Base-by-base conservation (phyloP, 1,140 invertebrate genomes). In the Ceratosolen fusciceps region DNA sequence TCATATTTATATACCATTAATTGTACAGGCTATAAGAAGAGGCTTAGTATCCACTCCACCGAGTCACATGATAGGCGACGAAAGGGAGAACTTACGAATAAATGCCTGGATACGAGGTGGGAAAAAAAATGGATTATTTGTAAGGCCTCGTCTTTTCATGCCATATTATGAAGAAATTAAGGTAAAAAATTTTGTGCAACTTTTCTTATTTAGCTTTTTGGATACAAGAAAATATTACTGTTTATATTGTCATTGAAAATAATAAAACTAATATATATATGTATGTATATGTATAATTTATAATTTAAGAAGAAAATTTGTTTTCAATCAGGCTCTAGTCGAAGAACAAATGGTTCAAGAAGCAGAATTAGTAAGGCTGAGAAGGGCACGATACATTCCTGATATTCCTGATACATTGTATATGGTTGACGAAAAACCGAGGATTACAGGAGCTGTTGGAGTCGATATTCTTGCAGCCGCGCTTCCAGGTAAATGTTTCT, bases 101-200 rank as follows among this genome's bases (percentile, higher is more conserved):
- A 95, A 96, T 85, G 95, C 96, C 37, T 98, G 96, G 97, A 94
- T 96, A 82, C 92, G 95, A 58, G 93, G 93, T 31, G 93, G 93
- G 19, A 94, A 95, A 67, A 95, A 95, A 84, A 95, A 95, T 85
- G 96, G 96, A 60, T 90, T 96, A 37, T 97, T 95, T 89, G 93
- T 96, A 0, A 93, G 95, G 83, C 96, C 97, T 62, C 91, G 97
- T 31, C 92, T 98, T 43, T 99, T 98, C 89, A 95, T 96, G 92
- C 97, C 97, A 21, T 98, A 98, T 88, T 96, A 97, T 83, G 97
- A 98, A 86, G 97, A 98, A 92, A 94, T 96, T 1, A 98, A 98
- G 92, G 95, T 95, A 87, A 82, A 80, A 77, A 74, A 67, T 74
- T 74, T 75, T 60, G 54, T 67, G n/a, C 0, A 34, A 29, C 31